Conservation (phyloP, 30 jellyfish, hydroid and myxozoan species). For the Nemopilema nomurai region DNA sequence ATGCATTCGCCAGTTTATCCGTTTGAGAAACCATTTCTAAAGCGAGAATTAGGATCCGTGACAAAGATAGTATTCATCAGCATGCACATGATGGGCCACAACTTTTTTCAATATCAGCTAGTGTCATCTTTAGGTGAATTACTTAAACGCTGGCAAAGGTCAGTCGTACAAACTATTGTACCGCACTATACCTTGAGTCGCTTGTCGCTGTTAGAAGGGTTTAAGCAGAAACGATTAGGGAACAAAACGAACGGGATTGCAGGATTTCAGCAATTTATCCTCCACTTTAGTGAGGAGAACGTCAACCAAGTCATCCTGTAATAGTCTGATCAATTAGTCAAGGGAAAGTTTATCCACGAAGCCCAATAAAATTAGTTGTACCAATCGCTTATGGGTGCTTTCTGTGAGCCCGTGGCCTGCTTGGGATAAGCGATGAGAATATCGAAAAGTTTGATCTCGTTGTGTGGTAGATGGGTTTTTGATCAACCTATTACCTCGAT, state of each 20-base stretch:
- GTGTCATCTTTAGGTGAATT: background rate
- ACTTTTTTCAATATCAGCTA: background rate
- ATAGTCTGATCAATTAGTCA: background rate
- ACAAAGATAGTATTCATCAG: background rate
- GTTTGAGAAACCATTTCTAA: background rate
- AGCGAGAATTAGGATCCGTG: conserved; percentile 1
- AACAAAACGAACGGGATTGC: background rate
- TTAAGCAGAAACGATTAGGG: background rate
- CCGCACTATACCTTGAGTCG: background rate
- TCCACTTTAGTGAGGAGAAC: background rate
- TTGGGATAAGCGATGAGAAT: too few species aligned
- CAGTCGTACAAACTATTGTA: background rate
- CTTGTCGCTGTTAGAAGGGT: background rate
- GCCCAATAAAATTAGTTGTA: too few species aligned
- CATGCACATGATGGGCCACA: background rate
- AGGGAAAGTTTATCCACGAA: background rate
- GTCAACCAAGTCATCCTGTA: background rate
- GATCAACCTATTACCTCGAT: too few species aligned
- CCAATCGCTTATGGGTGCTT: too few species aligned
- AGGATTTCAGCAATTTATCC: background rate
- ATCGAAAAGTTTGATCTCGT: too few species aligned
- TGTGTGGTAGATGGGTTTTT: too few species aligned
- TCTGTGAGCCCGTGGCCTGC: background rate
- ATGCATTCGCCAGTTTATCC: background rate
- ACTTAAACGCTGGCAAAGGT: background rate